Conservation (phyloP, 1,140 invertebrate genomes). For the Drosophila watanabei region DNA sequence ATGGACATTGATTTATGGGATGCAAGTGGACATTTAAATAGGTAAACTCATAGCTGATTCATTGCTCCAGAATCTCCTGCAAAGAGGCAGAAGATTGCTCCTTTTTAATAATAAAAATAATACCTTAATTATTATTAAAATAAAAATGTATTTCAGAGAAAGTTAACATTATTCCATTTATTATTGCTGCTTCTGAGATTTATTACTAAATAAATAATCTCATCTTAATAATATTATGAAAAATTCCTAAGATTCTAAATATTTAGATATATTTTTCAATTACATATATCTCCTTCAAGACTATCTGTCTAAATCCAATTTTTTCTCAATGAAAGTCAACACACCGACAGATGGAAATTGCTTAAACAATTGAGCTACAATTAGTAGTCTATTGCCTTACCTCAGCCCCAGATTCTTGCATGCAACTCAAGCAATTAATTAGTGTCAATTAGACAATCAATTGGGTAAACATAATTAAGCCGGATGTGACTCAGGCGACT, state of each 20-base stretch:
- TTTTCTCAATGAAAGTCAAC: neutral
- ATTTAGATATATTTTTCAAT: too few species aligned
- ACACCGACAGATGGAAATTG: neutral
- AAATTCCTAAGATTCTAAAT: too few species aligned
- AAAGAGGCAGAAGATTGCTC: neutral
- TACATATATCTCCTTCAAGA: neutral
- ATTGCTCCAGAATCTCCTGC: neutral
- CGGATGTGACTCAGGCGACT: slow-evolving; percentile 39
- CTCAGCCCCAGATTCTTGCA: slow-evolving; percentile 36
- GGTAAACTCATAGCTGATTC: neutral
- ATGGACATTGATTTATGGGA: slow-evolving; percentile 20
- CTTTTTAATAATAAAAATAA: neutral
- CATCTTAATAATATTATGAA: too few species aligned
- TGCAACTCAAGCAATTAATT: slow-evolving; percentile 53
- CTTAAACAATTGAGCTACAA: slow-evolving; percentile 20
- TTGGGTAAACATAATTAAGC: slow-evolving; percentile 50
- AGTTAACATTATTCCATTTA: neutral
- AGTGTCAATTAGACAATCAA: slow-evolving; percentile 50
- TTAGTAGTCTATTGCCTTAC: slow-evolving; percentile 18
- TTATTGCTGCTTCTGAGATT: too few species aligned
- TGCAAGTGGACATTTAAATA: slow-evolving; percentile 11
- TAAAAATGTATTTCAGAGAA: neutral
- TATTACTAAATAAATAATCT: too few species aligned
- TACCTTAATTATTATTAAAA: neutral
- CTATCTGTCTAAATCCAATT: neutral